Conservation (phyloP, 2,888 invertebrate genomes). For the Doris montereyensis region DNA sequence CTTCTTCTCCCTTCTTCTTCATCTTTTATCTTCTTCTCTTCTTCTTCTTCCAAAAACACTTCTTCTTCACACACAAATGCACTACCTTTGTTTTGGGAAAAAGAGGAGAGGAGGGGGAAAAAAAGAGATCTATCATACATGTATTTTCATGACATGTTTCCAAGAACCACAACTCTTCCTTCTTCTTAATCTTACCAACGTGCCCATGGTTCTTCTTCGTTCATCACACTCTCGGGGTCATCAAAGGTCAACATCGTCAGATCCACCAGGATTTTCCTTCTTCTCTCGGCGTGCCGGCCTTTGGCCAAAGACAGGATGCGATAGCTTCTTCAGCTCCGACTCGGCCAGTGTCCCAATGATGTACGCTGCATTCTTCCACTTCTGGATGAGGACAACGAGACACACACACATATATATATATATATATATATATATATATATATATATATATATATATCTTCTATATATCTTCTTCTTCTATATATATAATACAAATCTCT, state of each 20-base stretch:
- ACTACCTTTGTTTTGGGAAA: too few relatives aligned
- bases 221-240: conserved; percentile 73
- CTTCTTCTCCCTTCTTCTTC: background rate
- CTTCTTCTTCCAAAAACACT: background rate
- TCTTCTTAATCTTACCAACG: conserved; percentile 67
- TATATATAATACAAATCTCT: too few relatives aligned
- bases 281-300: conserved; percentile 53
- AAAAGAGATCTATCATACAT: background rate
- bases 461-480: too few relatives aligned
- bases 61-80: too few relatives aligned
- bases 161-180: background rate
- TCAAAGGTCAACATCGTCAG: conserved; percentile 70
- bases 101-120: background rate
- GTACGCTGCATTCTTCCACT: conserved; percentile 72
- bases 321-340: conserved; percentile 67
- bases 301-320: conserved; percentile 66
- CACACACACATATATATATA: too few relatives aligned
- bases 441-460: too few relatives aligned
- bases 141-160: background rate
- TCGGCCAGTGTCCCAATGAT: conserved; percentile 72
- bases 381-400: conserved; percentile 50
- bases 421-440: too few relatives aligned
- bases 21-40: background rate
- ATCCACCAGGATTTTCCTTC: conserved; percentile 61
- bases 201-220: conserved; percentile 73